Evolutionary conservation across 2,888 invertebrate species (phyloP).

Genomic region (Mongoloraphidia duomilia): DNA sequence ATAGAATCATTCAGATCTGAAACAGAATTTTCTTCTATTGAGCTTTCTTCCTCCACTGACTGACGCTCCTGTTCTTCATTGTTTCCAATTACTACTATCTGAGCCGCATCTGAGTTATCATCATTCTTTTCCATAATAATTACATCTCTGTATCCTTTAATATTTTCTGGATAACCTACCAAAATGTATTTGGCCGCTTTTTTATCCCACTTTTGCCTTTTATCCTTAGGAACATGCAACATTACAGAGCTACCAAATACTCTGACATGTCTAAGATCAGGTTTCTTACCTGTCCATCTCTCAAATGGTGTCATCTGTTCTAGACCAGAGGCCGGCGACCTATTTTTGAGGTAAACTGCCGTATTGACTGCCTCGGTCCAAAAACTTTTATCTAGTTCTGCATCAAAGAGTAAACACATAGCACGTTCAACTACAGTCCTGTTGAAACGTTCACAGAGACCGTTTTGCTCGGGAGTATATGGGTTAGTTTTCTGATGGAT

Average conservation of each 20-base stretch:
- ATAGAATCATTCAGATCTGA: neutral
- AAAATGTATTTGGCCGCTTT: conserved; percentile 6
- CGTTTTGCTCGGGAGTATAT: conserved; percentile 19
- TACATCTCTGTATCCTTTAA: conserved; percentile 9
- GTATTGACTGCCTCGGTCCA: conserved; percentile 20
- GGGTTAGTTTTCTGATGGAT: no score
- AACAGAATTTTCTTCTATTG: neutral
- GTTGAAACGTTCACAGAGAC: conserved; percentile 18
- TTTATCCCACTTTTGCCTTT: conserved; percentile 10
- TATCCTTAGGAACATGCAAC: conserved; percentile 9
- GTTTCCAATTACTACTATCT: neutral
- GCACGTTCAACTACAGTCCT: conserved; percentile 18
- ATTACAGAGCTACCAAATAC: conserved; percentile 9
- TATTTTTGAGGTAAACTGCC: conserved; percentile 16
- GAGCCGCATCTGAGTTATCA: neutral
- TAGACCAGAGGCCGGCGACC: conserved; percentile 10
- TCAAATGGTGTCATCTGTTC: conserved; percentile 9
- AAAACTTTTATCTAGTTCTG: conserved; percentile 12
- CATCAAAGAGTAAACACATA: conserved; percentile 15
- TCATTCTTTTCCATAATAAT: conserved; percentile 5
- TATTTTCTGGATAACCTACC: conserved; percentile 4
- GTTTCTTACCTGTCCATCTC: conserved; percentile 10
- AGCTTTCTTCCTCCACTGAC: conserved; percentile 6
- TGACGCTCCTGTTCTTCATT: neutral
- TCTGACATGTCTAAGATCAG: conserved; percentile 16